Evolutionary conservation across 2,113 vertebrate species (phyloP), one percentile per base, ranked within the genome.

Genomic region (Stegastes partitus): DNA sequence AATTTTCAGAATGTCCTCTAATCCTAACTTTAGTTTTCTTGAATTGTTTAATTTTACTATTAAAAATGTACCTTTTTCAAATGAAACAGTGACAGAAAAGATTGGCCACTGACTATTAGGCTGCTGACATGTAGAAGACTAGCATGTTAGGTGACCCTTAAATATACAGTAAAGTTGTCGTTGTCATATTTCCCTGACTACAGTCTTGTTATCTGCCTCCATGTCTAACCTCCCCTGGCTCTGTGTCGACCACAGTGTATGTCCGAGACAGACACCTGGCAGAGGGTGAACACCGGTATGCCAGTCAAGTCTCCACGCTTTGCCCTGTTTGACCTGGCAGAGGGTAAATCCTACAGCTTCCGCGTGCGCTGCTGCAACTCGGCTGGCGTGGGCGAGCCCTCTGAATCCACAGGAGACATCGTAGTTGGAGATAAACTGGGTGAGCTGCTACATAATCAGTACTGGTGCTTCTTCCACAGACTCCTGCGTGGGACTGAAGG

Each of bases 291-390:
- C 95, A 96, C 96, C 0, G 95, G 98, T 56, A 98, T 99, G 83
- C 98, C 98, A 0, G 97, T 98, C 73, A 99, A 98, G 92, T 99
- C 98, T 62, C 98, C 98, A 8, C 97, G 97, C 72, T 99, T 97
- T 64, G 98, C 98, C 42, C 94, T 99, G 77, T 99, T 99, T 61
- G 98, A 99, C 90, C 91, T 99, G 92, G 94, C 94, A 0, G 98
- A 98, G 92, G 96, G 96, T 7, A 97, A 97, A 81, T 95, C 96
- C 68, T 99, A 99, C 92, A 94, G 89, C 83, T 99, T 99, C 94
- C 96, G 98, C 1, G 98, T 99, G n/a, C 97, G 98, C 83, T 97
- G 96, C 81, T 97, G 96, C 83, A 99, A 99, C 90, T 99, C 98
- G 0, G 96, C 96, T 0, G 98, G 98, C 14, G 93, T 98, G 0